Conservation (phyloP, 1,140 invertebrate genomes). For the Drosophila aff. region DNA sequence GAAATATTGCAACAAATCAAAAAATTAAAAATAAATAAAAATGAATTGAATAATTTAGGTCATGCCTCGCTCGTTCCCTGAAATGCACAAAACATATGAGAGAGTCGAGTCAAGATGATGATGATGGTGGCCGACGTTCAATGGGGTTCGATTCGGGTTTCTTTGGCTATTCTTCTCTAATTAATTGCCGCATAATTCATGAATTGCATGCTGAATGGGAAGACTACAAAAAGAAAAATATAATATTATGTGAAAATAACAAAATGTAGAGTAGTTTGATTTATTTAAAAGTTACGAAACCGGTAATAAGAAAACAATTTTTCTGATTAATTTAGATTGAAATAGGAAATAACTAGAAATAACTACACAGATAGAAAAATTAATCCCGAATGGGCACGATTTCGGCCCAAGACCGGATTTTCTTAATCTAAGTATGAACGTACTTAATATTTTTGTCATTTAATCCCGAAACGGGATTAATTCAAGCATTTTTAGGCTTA, state of each 20-base stretch:
- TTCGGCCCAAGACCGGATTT: too few species aligned
- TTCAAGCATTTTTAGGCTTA: too few species aligned
- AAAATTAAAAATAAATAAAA: conserved; percentile 85
- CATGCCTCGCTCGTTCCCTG: conserved; percentile 37
- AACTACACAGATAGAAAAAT: too few species aligned
- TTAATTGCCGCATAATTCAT: conserved; percentile 77
- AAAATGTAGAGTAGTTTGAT: neutral
- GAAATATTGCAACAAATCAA: conserved; percentile 81
- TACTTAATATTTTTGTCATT: too few species aligned
- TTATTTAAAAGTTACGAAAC: neutral
- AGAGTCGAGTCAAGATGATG: conserved; percentile 33
- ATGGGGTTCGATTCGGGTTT: conserved; percentile 34
- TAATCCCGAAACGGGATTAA: too few species aligned
- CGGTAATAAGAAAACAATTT: neutral
- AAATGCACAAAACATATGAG: conserved; percentile 38
- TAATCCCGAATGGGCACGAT: too few species aligned
- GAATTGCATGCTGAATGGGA: conserved; percentile 50
- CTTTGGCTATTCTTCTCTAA: conserved; percentile 39
- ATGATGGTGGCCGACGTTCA: conserved; percentile 26
- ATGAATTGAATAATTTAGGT: conserved; percentile 84
- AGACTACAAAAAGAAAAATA: neutral
- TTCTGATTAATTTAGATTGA: neutral
- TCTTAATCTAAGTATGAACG: too few species aligned
- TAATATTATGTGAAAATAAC: neutral
- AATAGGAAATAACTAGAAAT: too few species aligned